Evolutionary conservation across 2,888 invertebrate genomes (phyloP).

Genomic region (Watsonalla cultraria): DNA sequence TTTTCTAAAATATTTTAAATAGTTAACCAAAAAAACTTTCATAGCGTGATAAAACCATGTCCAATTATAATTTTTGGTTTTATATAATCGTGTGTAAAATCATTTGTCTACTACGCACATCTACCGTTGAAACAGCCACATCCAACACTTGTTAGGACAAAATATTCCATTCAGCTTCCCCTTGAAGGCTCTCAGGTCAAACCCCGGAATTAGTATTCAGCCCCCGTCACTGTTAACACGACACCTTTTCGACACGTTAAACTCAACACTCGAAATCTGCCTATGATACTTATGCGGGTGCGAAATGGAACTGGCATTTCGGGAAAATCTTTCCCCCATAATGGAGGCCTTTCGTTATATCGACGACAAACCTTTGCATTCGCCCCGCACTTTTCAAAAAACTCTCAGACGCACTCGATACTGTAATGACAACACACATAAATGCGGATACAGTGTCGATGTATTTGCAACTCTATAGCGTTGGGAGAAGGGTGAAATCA

Average conservation of each 20-base stretch:
- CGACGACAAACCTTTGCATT: slow-evolving; percentile 20
- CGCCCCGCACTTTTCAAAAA: not conserved
- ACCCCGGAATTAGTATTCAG: not conserved
- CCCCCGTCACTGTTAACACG: not conserved
- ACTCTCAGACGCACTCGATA: slow-evolving; percentile 38
- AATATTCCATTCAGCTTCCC: not conserved
- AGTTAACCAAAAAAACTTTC: too few relatives aligned
- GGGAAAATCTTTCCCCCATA: not conserved
- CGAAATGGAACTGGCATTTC: not conserved
- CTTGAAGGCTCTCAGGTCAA: not conserved
- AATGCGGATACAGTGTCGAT: slow-evolving; percentile 11
- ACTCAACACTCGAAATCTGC: not conserved
- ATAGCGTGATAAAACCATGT: too few relatives aligned
- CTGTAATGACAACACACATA: slow-evolving; percentile 22
- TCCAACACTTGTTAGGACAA: not conserved
- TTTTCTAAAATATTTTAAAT: too few relatives aligned
- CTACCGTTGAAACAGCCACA: not conserved
- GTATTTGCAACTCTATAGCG: slow-evolving; percentile 13
- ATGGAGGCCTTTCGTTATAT: slow-evolving; percentile 19
- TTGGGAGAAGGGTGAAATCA: slow-evolving; percentile 10
- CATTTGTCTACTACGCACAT: not conserved
- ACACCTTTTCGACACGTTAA: not conserved
- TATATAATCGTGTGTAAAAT: too few relatives aligned
- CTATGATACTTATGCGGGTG: not conserved
- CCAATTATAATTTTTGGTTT: too few relatives aligned